A percentile compares a stretch with the other conserved stretches of the same genome.
These are phyloP conservation scores for Elephantulus edwardii DNA, from an alignment of 2,113 vertebrate genomes.

Conservation along the genomic window DNA sequence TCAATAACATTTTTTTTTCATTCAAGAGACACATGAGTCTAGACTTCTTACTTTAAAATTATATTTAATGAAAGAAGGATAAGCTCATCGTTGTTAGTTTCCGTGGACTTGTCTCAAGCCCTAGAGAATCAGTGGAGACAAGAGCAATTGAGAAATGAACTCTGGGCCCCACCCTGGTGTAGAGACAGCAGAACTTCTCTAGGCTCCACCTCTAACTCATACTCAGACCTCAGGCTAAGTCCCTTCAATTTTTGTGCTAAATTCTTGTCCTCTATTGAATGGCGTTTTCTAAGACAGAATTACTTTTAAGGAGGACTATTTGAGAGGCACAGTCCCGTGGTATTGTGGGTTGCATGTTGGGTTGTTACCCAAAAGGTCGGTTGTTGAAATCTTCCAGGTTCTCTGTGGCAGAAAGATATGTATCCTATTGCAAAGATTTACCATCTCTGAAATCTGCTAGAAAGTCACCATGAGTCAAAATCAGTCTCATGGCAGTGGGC, in stretches of 20 bases:
- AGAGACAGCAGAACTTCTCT: background rate
- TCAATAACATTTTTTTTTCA: slow-evolving; percentile 26
- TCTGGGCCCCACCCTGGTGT: background rate
- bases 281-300: background rate
- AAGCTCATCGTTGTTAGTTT: background rate
- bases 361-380: too few relatives aligned
- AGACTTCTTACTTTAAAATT: slow-evolving; percentile 41
- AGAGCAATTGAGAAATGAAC: background rate
- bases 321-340: too few relatives aligned
- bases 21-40: slow-evolving; percentile 14
- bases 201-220: background rate
- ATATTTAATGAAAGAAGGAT: background rate
- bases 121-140: background rate
- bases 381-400: too few relatives aligned
- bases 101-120: background rate
- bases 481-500: too few relatives aligned
- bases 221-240: background rate
- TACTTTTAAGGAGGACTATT: background rate
- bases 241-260: background rate
- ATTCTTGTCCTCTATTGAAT: background rate
- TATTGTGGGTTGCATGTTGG: too few relatives aligned
- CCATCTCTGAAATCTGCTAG: too few relatives aligned
- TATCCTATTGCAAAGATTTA: too few relatives aligned
- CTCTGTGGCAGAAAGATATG: too few relatives aligned
- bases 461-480: too few relatives aligned